Evolutionary conservation across 2,113 vertebrate genomes (phyloP).

Genomic region (Bujurquina vittata): DNA sequence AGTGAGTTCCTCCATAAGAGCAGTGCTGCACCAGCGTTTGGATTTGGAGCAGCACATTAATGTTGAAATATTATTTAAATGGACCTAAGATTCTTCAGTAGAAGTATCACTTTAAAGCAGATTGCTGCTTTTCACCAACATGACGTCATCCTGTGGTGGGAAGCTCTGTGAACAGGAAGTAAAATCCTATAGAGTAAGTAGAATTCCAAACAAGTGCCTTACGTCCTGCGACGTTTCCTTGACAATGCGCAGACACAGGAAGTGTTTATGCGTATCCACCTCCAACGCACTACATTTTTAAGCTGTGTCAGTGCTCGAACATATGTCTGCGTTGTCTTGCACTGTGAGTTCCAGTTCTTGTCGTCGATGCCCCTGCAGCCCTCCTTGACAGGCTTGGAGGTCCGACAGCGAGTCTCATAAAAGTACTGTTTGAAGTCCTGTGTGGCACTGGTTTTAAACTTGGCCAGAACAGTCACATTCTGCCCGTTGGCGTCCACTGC

Average conservation of each 20-base stretch:
- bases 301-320: constrained; percentile 92
- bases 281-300: constrained; percentile 87
- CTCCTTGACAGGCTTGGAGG: constrained; percentile 84
- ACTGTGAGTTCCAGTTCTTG: constrained; percentile 99
- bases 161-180: constrained; percentile 34
- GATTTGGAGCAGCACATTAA: constrained; percentile 42
- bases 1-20: constrained; percentile 38
- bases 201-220: constrained; percentile 53
- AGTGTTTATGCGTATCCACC: constrained; percentile 98
- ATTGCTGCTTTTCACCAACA: background rate
- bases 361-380: constrained; percentile 95
- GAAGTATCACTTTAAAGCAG: constrained; percentile 25
- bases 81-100: constrained; percentile 52
- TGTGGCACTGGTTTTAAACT: constrained; percentile 85
- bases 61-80: constrained; percentile 55
- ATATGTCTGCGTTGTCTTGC: constrained; percentile 94
- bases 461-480: constrained; percentile 89
- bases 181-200: constrained; percentile 47
- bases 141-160: constrained; percentile 26
- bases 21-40: constrained; percentile 2
- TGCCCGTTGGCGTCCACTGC: constrained; percentile 89
- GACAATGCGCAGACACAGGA: constrained; percentile 97
- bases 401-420: constrained; percentile 93
- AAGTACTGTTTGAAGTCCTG: constrained; percentile 93
- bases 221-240: constrained; percentile 92